Conservation (phyloP, 2,888 invertebrate genomes). For the Synanthedon myopaeformis region DNA sequence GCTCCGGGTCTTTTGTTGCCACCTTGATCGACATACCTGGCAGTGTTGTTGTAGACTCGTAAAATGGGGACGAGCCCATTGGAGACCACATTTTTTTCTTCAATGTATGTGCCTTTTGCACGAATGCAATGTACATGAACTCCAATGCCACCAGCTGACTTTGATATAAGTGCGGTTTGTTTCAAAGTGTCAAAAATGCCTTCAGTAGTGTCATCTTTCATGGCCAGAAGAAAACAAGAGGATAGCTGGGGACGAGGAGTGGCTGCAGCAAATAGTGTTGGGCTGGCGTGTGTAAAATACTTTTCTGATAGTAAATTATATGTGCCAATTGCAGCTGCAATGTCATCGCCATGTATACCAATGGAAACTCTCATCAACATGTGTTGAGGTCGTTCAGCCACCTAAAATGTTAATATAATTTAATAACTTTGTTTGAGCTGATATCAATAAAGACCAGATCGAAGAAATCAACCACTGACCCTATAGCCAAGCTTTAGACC, state of each 20-base stretch:
- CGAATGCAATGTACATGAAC: slow-evolving; percentile 96
- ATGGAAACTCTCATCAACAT: slow-evolving; percentile 98
- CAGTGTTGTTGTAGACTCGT: slow-evolving; percentile 94
- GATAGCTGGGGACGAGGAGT: slow-evolving; percentile 93
- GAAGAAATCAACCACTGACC: too few relatives aligned
- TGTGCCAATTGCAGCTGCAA: slow-evolving; percentile 93
- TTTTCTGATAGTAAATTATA: slow-evolving; percentile 95
- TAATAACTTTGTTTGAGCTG: not conserved
- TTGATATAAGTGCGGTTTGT: slow-evolving; percentile 95
- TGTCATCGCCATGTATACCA: slow-evolving; percentile 95
- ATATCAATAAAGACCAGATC: too few relatives aligned
- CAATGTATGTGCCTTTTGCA: slow-evolving; percentile 90
- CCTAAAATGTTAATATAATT: slow-evolving; percentile 32
- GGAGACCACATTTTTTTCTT: slow-evolving; percentile 93
- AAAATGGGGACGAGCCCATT: slow-evolving; percentile 98
- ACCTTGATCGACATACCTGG: slow-evolving; percentile 97
- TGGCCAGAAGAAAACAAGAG: slow-evolving; percentile 94
- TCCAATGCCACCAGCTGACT: slow-evolving; percentile 97
- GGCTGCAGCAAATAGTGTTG: slow-evolving; percentile 96
- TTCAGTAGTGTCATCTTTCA: slow-evolving; percentile 94
- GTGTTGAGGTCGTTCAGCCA: slow-evolving; percentile 97
- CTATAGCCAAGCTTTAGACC: too few relatives aligned
- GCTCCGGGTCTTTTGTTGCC: slow-evolving; percentile 98
- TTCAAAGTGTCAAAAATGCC: slow-evolving; percentile 94
- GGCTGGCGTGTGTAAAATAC: slow-evolving; percentile 98